Base-by-base conservation (phyloP, 2,113 vertebrate species). In the Sturnira hondurensis region DNA sequence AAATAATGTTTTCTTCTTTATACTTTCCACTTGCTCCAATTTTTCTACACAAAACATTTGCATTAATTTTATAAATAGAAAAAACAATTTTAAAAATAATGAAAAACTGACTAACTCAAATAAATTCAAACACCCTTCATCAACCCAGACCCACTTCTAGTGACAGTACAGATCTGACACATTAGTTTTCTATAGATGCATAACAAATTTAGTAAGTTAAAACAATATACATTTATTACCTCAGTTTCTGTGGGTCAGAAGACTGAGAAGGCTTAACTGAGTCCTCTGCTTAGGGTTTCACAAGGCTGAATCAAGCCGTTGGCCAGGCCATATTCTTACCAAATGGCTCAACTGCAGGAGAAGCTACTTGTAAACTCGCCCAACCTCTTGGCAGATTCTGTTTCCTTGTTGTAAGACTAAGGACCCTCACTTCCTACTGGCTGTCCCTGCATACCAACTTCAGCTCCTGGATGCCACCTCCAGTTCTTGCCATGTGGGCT, bases 1-100 rank as follows among this genome's bases (percentile, higher is more conserved):
- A 10, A 43, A 67, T 45, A 63, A 89, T 58, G 24, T 83, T 76
- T 96, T 73, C 20, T 92, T 22, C 45, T 94, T 94, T 81, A 52
- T 68, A 89, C 9, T 80, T 86, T 81, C 77, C n/a, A 7, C 24
- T 89, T 93, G 43, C 58, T 94, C 70, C 54, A 77, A 54, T 70
- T 89, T 86, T 95, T 95, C 90, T 78, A 82, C 31, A 89, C 4
- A 86, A 65, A 93, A 63, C 31, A 94, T 86, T 19, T 76, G 28
- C 52, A 84, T 80, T 54, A 77, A 58, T 89, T 96, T 91, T 85
- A 86, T 43, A 91, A 82, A 61, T 16, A 91, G 26, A 31, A 80
- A 80, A 92, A 77, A 10, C 0, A 0, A 9, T 76, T 89, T 36
- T 15, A 33, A 95, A 36, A 95, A 67, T 56, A 70, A 58, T 54